These are phyloP conservation scores for Cantharis rustica DNA, from an alignment of 2,888 invertebrate genomes.

Conservation along the genomic window DNA sequence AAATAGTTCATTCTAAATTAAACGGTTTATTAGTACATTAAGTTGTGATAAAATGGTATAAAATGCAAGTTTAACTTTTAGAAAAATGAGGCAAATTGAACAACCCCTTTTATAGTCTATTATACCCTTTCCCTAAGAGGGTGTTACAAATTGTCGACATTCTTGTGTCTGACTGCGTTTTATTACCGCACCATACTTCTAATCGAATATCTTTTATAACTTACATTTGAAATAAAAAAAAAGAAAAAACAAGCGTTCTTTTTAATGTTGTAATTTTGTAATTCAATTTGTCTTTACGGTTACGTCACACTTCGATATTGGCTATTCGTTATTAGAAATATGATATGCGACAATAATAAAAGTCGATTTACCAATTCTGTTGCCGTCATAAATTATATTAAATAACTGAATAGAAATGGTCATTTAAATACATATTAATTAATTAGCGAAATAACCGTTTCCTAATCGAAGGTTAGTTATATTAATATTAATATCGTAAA, in stretches of 20 bases:
- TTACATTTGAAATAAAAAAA: slow-evolving; percentile 35
- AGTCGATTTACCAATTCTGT: neutral
- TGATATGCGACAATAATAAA: neutral
- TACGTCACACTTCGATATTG: neutral
- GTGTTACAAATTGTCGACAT: slow-evolving; percentile 47
- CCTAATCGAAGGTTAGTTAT: neutral
- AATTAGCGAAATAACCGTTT: neutral
- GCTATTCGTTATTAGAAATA: neutral
- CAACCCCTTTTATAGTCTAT: slow-evolving; percentile 17
- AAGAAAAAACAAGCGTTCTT: slow-evolving; percentile 10
- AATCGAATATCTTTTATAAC: slow-evolving; percentile 44
- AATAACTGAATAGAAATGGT: too few species aligned
- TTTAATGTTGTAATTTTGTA: neutral
- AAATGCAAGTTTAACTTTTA: slow-evolving; percentile 3
- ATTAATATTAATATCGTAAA: too few species aligned
- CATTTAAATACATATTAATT: neutral
- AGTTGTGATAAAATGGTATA: neutral
- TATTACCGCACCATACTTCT: slow-evolving; percentile 45
- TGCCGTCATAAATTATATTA: neutral
- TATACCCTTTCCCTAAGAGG: slow-evolving; percentile 31
- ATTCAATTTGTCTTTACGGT: neutral
- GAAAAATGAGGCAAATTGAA: slow-evolving; percentile 17
- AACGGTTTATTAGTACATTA: neutral
- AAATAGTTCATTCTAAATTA: neutral
- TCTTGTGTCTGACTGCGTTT: slow-evolving; percentile 50